These are phyloP conservation scores for Phaenicophaeus curvirostris DNA, from an alignment of 2,797 vertebrate species.

Conservation along the genomic window DNA sequence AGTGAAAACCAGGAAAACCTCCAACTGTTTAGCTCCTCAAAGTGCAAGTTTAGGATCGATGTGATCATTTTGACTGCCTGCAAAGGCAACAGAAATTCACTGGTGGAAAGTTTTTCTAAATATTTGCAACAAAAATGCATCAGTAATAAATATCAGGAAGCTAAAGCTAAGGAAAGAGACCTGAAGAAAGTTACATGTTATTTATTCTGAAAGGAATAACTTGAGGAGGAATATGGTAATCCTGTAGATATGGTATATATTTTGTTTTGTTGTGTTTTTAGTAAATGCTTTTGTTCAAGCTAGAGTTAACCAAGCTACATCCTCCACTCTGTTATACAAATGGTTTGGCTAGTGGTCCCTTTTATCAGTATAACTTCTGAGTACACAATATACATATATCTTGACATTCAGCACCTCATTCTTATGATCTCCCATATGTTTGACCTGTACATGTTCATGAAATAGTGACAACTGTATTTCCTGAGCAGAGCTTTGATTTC, in stretches of 20 bases:
- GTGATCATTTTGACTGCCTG: neutral
- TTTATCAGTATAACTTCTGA: neutral
- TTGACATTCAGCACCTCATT: neutral
- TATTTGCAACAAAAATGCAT: neutral
- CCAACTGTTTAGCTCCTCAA: neutral
- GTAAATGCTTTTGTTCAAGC: neutral
- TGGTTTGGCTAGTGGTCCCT: neutral
- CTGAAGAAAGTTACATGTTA: neutral
- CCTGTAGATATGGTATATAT: neutral
- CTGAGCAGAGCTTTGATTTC: neutral
- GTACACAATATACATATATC: neutral
- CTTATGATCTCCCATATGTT: neutral
- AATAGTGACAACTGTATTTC: neutral
- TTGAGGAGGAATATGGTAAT: neutral
- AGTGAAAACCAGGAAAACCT: neutral
- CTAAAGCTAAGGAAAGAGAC: neutral
- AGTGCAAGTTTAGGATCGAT: neutral
- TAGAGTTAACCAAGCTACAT: neutral
- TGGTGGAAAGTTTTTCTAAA: neutral
- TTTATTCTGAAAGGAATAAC: neutral
- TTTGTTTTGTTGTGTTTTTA: neutral
- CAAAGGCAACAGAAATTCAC: neutral
- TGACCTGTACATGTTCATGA: neutral
- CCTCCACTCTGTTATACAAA: neutral
- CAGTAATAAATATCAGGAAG: neutral